Conservation (phyloP, 2,113 vertebrate genomes). For the Sylvietta virens region DNA sequence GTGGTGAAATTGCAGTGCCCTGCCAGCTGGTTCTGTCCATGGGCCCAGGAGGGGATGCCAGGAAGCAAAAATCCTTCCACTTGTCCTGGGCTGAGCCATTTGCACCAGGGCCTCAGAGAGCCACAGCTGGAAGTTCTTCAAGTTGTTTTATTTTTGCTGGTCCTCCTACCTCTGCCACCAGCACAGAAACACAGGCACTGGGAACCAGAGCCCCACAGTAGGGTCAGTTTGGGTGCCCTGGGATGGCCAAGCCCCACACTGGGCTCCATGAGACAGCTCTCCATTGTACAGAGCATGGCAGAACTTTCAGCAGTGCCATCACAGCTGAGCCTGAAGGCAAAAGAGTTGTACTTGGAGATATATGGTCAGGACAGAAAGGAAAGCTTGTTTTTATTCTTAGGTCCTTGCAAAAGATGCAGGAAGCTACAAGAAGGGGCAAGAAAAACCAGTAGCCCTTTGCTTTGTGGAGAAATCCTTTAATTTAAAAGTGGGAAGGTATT, state of each 20-base stretch:
- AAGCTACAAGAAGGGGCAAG: not conserved
- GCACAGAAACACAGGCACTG: accelerated
- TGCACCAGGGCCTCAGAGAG: not conserved
- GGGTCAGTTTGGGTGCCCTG: not conserved
- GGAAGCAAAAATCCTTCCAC: not conserved
- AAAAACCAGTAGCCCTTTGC: not conserved
- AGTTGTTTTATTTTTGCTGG: not conserved
- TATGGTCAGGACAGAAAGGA: not conserved
- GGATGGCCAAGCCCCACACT: not conserved
- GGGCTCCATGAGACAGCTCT: not conserved
- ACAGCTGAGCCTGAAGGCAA: not conserved
- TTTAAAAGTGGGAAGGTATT: not conserved
- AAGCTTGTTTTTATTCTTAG: not conserved
- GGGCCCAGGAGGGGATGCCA: not conserved
- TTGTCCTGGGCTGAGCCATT: not conserved
- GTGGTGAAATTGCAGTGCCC: not conserved
- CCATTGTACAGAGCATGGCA: not conserved
- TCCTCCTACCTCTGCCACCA: not conserved
- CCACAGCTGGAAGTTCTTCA: not conserved
- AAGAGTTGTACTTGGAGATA: not conserved
- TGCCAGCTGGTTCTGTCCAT: not conserved
- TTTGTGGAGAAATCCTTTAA: not conserved
- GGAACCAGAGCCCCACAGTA: not conserved
- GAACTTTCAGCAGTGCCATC: not conserved
- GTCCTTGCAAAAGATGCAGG: not conserved